These are phyloP conservation scores for Nothura maculosa DNA, from an alignment of 2,797 vertebrate species.

Conservation along the genomic window DNA sequence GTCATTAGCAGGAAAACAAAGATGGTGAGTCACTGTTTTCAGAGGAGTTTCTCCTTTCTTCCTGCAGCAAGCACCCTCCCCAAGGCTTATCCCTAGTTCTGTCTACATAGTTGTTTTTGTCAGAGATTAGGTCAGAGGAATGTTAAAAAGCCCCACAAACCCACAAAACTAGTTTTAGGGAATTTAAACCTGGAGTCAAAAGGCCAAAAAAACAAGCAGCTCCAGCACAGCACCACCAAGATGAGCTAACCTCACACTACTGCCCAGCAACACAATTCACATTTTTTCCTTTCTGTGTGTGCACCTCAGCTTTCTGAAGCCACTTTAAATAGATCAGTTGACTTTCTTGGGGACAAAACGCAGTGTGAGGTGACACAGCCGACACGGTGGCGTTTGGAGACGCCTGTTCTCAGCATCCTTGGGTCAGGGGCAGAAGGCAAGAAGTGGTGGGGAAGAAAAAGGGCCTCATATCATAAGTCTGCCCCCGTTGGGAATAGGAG, in stretches of 20 bases:
- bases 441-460: background rate
- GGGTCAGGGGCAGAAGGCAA: background rate
- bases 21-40: background rate
- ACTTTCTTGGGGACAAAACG: background rate
- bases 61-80: background rate
- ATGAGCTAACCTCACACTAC: background rate
- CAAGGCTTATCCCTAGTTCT: background rate
- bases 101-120: background rate
- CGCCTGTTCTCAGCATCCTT: background rate
- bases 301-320: background rate
- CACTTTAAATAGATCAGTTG: background rate
- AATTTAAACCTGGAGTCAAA: background rate
- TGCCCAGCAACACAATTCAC: background rate
- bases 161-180: background rate
- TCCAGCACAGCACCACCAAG: background rate
- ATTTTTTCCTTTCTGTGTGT: background rate
- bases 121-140: background rate
- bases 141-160: background rate
- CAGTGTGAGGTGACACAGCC: background rate
- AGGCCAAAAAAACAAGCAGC: background rate
- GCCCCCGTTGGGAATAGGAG: background rate
- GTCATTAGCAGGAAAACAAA: background rate
- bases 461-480: background rate
- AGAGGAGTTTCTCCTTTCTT: background rate
- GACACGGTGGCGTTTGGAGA: background rate